Evolutionary conservation across 2,797 vertebrate genomes (phyloP).

Genomic region (Rhodeus uyekii): DNA sequence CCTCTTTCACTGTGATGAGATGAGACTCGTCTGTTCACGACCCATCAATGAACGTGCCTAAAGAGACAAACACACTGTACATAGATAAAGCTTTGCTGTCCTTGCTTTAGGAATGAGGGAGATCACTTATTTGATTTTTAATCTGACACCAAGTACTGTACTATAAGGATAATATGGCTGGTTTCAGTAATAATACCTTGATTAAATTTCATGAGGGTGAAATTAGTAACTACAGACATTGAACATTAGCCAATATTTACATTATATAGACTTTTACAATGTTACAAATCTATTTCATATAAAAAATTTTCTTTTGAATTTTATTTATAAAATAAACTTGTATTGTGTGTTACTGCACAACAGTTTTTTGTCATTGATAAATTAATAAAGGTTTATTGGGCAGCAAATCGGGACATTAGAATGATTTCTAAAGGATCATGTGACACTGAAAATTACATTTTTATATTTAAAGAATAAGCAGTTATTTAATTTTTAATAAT

Average conservation of each 20-base stretch:
- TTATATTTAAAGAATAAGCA: too few species aligned
- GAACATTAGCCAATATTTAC: not conserved
- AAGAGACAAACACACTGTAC: not conserved
- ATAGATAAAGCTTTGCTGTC: not conserved
- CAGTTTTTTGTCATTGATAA: too few species aligned
- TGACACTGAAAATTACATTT: not conserved
- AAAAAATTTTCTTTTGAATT: not conserved
- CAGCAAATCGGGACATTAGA: not conserved
- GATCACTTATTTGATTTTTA: not conserved
- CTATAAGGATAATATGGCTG: not conserved
- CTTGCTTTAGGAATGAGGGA: not conserved
- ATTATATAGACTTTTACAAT: not conserved
- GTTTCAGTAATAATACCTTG: not conserved
- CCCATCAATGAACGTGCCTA: conserved; percentile 24
- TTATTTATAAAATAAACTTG: not conserved
- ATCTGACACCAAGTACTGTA: not conserved
- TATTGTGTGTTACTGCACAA: too few species aligned
- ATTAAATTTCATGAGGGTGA: not conserved
- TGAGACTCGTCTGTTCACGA: conserved; percentile 1
- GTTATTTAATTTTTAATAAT: too few species aligned
- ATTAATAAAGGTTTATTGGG: too few species aligned
- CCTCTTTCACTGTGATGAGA: conserved; percentile 44
- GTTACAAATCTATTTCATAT: not conserved
- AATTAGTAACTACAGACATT: not conserved
- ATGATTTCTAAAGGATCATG: not conserved